Evolutionary conservation across 1,140 invertebrate genomes (phyloP).

Genomic region (Nasonia giraulti): DNA sequence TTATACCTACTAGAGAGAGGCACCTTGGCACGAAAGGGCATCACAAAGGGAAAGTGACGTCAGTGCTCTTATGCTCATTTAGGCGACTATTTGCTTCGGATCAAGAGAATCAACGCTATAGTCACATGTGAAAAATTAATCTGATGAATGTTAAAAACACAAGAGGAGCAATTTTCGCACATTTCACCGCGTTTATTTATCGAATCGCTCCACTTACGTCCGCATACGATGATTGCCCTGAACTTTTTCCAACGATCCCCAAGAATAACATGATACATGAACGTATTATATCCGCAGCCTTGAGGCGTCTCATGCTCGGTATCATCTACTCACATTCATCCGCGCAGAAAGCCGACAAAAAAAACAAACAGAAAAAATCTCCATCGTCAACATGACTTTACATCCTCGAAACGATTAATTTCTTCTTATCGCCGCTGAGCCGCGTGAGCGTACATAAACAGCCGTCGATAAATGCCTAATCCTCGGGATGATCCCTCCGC

Average conservation of each 20-base stretch:
- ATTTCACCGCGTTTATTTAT: too few species aligned
- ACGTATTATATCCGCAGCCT: neutral
- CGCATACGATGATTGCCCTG: neutral
- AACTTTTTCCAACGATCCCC: neutral
- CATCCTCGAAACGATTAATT: slow-evolving; percentile 10
- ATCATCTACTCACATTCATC: neutral
- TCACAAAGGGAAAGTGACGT: too few species aligned
- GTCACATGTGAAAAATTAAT: too few species aligned
- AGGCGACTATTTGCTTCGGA: too few species aligned
- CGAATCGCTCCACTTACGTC: too few species aligned
- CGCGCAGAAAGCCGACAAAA: neutral
- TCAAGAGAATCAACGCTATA: too few species aligned
- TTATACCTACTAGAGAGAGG: too few species aligned
- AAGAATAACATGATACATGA: neutral
- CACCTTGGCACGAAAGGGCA: too few species aligned
- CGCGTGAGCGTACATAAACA: slow-evolving; percentile 25
- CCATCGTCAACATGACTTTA: slow-evolving; percentile 18
- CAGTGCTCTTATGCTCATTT: too few species aligned
- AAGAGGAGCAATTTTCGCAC: too few species aligned
- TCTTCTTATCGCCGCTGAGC: slow-evolving; percentile 19
- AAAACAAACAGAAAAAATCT: slow-evolving; percentile 26
- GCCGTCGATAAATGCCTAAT: slow-evolving; percentile 2
- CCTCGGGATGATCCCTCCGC: neutral
- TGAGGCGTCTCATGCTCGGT: neutral
- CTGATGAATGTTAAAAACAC: too few species aligned